Conservation (phyloP, 1,140 invertebrate genomes). For the Sminthurides bifidus region DNA sequence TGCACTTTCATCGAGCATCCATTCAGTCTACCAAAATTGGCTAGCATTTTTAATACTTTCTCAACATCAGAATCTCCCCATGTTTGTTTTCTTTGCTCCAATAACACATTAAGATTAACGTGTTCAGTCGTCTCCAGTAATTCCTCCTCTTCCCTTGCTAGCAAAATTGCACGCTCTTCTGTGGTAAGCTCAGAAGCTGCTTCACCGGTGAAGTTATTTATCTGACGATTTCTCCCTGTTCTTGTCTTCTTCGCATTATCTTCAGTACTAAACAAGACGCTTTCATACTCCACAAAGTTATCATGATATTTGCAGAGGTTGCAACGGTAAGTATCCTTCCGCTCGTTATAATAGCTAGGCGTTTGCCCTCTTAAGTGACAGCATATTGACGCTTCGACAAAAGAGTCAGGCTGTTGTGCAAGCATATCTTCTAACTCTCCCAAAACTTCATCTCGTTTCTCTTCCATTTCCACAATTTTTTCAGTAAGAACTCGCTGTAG, state of each 20-base stretch:
- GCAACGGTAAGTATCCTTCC: slow-evolving; percentile 36
- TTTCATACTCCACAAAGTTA: slow-evolving; percentile 45
- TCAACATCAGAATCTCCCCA: slow-evolving; percentile 48
- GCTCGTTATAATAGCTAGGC: slow-evolving; percentile 21
- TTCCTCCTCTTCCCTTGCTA: slow-evolving; percentile 26
- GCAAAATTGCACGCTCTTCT: slow-evolving; percentile 10
- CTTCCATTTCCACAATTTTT: slow-evolving; percentile 39
- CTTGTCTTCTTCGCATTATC: slow-evolving; percentile 32
- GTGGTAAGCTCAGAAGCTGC: slow-evolving; percentile 9
- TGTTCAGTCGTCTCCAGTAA: slow-evolving; percentile 35
- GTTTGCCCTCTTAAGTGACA: slow-evolving; percentile 47
- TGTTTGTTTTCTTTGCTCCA: slow-evolving; percentile 37
- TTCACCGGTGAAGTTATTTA: slow-evolving; percentile 17
- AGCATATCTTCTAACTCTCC: slow-evolving; percentile 36
- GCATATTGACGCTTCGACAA: slow-evolving; percentile 47
- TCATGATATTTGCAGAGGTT: slow-evolving; percentile 42
- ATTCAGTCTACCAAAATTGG: slow-evolving; percentile 34
- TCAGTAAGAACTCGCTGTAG: slow-evolving; percentile 39
- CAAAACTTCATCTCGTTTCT: slow-evolving; percentile 36
- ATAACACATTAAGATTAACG: slow-evolving; percentile 34
- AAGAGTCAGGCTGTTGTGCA: slow-evolving; percentile 33
- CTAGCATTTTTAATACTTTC: slow-evolving; percentile 39
- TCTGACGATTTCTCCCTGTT: slow-evolving; percentile 24
- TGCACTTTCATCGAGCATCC: slow-evolving; percentile 5
- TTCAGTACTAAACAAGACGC: slow-evolving; percentile 41